A percentile compares a stretch with the other conserved stretches of the same genome.
phyloP scores from a whole-genome alignment of 2,888 invertebrate species.

The Heliconius sara region DNA sequence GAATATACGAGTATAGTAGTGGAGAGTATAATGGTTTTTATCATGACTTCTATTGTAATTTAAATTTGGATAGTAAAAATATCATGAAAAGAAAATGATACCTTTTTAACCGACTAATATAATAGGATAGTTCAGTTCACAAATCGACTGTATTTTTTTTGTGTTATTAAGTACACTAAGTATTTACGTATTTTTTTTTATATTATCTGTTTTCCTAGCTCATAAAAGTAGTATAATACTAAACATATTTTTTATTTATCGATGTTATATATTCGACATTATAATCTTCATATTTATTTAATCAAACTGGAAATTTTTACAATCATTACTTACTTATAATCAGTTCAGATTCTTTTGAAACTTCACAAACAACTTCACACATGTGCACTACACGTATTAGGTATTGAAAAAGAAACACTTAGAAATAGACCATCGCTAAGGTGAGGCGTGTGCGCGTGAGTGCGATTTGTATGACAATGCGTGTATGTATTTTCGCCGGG shows the following conservation, averaged over 20 bases:
- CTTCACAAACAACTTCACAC: slow-evolving; percentile 14
- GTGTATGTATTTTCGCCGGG: slow-evolving; percentile 61
- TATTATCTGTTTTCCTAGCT: not conserved
- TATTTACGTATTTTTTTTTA: not conserved
- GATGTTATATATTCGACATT: too few species aligned
- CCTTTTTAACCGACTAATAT: not conserved
- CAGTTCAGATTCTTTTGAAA: not conserved
- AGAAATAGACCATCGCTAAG: slow-evolving; percentile 38
- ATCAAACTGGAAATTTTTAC: not conserved
- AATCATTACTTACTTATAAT: not conserved
- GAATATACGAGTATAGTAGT: not conserved
- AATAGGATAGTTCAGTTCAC: too few species aligned
- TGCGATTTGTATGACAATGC: slow-evolving; percentile 70
- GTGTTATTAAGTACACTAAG: not conserved
- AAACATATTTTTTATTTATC: too few species aligned
- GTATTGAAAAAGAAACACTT: slow-evolving; percentile 27
- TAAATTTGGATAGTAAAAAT: not conserved
- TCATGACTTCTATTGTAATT: not conserved
- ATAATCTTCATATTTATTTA: not conserved
- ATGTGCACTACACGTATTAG: not conserved
- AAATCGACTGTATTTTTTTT: too few species aligned
- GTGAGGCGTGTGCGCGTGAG: slow-evolving; percentile 46
- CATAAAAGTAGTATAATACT: too few species aligned
- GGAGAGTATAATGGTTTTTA: not conserved
- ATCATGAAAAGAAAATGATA: not conserved